Conservation (phyloP, 2,888 invertebrate species). For the Polyommatus icarus region DNA sequence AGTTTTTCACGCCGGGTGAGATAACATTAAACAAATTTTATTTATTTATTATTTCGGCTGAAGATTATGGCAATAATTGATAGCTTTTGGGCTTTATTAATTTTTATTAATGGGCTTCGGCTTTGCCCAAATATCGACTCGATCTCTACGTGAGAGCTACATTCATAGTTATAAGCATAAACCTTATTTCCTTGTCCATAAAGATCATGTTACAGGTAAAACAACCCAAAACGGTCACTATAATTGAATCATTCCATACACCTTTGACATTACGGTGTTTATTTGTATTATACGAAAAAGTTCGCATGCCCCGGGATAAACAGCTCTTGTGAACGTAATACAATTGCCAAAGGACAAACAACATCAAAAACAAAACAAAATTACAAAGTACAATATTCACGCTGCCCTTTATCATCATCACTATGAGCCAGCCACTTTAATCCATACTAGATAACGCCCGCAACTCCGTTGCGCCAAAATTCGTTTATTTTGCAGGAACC, state of each 20-base stretch:
- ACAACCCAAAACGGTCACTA: neutral
- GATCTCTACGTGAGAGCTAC: neutral
- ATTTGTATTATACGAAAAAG: neutral
- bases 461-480: too few relatives aligned
- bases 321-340: neutral
- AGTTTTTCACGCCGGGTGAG: too few relatives aligned
- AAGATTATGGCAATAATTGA: too few relatives aligned
- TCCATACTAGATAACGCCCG: too few relatives aligned
- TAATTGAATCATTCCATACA: conserved; percentile 8
- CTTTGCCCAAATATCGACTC: neutral
- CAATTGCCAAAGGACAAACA: conserved; percentile 1
- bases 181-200: neutral
- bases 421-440: neutral
- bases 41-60: too few relatives aligned
- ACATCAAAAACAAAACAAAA: conserved; percentile 12
- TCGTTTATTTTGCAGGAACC: too few relatives aligned
- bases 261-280: conserved; percentile 21
- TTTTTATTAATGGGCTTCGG: neutral
- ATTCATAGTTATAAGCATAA: neutral
- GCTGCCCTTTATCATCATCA: neutral
- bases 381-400: neutral
- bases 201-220: neutral
- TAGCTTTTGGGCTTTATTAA: too few relatives aligned
- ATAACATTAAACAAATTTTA: too few relatives aligned
- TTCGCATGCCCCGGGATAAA: neutral